Percentiles rank a stretch among this genome's conserved stretches.
Evolutionary conservation across 2,797 vertebrate genomes (phyloP).

Genomic region (Spinibarbus caldwelli): DNA sequence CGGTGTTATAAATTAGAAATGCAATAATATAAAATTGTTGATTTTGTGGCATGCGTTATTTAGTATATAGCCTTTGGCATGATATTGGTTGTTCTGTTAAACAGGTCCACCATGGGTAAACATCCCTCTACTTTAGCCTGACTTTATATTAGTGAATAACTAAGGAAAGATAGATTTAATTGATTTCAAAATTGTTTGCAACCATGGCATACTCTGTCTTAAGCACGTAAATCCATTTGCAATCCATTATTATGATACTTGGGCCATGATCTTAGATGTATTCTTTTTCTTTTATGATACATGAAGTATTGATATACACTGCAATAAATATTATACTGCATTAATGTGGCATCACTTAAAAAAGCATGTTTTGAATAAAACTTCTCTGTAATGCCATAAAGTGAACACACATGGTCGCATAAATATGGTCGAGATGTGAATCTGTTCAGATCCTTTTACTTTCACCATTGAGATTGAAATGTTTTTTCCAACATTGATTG

Average conservation of each 20-base stretch:
- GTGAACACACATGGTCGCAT: conserved; percentile 8
- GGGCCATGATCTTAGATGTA: not conserved
- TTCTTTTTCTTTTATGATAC: not conserved
- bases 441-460: not conserved
- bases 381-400: not conserved
- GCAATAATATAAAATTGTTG: not conserved
- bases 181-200: not conserved
- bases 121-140: not conserved
- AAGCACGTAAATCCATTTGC: not conserved
- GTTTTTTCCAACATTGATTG: not conserved
- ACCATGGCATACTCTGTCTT: too few species aligned
- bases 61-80: not conserved
- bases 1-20: not conserved
- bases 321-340: not conserved
- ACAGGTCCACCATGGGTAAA: not conserved
- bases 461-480: not conserved
- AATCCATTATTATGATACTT: not conserved
- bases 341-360: conserved; percentile 2
- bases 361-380: not conserved
- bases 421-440: not conserved
- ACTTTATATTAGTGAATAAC: not conserved
- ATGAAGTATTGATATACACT: not conserved
- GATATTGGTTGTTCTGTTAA: not conserved
- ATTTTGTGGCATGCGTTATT: not conserved
- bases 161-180: not conserved